Base-by-base conservation (phyloP, 2,797 vertebrate genomes). In the Pyrrhura leucotis region DNA sequence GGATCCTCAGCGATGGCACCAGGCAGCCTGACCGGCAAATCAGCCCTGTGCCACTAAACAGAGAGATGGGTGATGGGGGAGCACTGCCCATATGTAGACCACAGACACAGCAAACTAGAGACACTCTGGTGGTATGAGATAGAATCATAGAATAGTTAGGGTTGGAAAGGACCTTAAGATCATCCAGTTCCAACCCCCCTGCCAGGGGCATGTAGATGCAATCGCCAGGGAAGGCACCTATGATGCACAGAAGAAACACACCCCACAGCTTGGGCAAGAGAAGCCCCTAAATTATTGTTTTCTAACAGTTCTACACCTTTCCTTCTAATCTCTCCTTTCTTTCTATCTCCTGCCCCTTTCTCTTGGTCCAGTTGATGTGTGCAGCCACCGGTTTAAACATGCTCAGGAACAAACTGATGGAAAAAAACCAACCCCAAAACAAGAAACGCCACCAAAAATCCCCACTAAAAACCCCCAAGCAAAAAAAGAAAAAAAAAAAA, bases 391-490 rank as follows among this genome's bases (percentile, higher is more conserved):
- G 2, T 67, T 74, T 58, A 48, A 67, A 31, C 11, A 39, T 3
- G 12, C 26, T 31, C 31, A 61, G 26, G 48, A 75, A 73, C 12
- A 6, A 62, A 50, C 0, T 44, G 28, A 35, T 16, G 12, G 16
- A 5, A 0, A 1, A 1, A 8, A n/a, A 15, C 31, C 20, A 21
- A 25, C 22, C 8, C 2, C 5, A 33, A 39, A 61, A 13, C 10
- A 12, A n/a, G 13, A n/a, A 54, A n/a, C 19, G 1, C 20, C 53
- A 56, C 31, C 8, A 33, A 54, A 54, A 54, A n/a, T 4, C 12
- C 54, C 53, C 31, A 54, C 26, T 20, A 54, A 56, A 33, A 33
- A 23, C 2, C n/a, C 13, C 21, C 14, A 58, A 58, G 10, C 22
- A 58, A 16, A 35, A 33, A 25, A 11, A 51, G 20, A 53, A 8